A percentile compares a stretch with the other conserved stretches of the same genome.
Evolutionary conservation across 1,140 invertebrate genomes (phyloP).

Genomic region (Euwallacea similis): DNA sequence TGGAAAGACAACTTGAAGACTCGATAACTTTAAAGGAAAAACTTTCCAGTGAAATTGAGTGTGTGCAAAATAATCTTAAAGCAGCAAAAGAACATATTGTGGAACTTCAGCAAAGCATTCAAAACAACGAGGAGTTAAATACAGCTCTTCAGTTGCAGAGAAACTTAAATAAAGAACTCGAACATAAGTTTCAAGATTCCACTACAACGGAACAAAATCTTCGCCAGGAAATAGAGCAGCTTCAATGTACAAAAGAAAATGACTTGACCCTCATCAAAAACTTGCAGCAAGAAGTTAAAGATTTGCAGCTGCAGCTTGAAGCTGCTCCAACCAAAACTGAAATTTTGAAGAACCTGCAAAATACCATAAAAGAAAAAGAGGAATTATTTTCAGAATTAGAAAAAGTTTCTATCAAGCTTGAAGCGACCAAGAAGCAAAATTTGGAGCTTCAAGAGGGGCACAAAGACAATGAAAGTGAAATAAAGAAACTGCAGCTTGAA

Average conservation of each 20-base stretch:
- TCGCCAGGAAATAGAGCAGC: neutral
- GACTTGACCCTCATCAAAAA: neutral
- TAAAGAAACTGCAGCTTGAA: constrained; percentile 21
- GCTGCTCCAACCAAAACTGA: constrained; percentile 12
- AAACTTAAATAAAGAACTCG: too few species aligned
- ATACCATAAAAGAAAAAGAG: constrained; percentile 33
- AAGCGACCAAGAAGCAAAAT: constrained; percentile 29
- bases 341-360: constrained; percentile 26
- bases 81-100: too few species aligned
- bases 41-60: too few species aligned
- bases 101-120: too few species aligned
- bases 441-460: constrained; percentile 21
- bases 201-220: too few species aligned
- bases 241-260: neutral
- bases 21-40: too few species aligned
- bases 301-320: neutral
- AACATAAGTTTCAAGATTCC: too few species aligned
- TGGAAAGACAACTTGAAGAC: too few species aligned
- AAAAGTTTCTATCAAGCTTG: constrained; percentile 16
- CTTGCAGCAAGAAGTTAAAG: too few species aligned
- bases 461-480: constrained; percentile 24
- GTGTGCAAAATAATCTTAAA: too few species aligned
- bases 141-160: too few species aligned
- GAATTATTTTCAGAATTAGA: constrained; percentile 17
- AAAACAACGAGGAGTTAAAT: too few species aligned